A percentile compares a stretch with the other conserved stretches of the same genome.
Evolutionary conservation across 1,140 invertebrate genomes (phyloP).

Genomic region (Latrodectus geometricus): DNA sequence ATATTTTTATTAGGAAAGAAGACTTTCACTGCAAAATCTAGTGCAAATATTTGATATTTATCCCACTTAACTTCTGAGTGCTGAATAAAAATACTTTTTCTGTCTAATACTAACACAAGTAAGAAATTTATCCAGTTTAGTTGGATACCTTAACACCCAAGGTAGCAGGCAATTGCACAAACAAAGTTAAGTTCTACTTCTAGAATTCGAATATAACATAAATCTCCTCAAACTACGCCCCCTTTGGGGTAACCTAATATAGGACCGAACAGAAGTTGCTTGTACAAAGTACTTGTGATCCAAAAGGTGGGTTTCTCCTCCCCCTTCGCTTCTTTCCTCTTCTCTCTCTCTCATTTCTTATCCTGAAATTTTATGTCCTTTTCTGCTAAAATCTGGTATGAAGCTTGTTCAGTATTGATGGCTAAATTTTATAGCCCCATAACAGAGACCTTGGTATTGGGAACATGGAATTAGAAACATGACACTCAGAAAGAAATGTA

Average conservation of each 20-base stretch:
- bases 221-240: slow-evolving; percentile 44
- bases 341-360: slow-evolving; percentile 28
- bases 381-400: slow-evolving; percentile 37
- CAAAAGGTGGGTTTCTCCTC: slow-evolving; percentile 11
- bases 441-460: slow-evolving; percentile 29
- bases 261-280: slow-evolving; percentile 28
- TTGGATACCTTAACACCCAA: background rate
- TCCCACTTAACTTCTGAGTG: background rate
- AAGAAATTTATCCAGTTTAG: background rate
- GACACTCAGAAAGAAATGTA: slow-evolving; percentile 36
- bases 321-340: background rate
- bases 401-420: slow-evolving; percentile 55
- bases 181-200: slow-evolving; percentile 51
- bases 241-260: slow-evolving; percentile 49
- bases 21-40: too few species aligned
- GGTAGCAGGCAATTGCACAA: slow-evolving; percentile 40
- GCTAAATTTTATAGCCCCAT: slow-evolving; percentile 44
- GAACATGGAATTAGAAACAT: slow-evolving; percentile 51
- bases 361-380: slow-evolving; percentile 50
- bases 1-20: too few species aligned
- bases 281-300: slow-evolving; percentile 38
- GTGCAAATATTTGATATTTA: too few species aligned
- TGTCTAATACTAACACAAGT: background rate
- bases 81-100: background rate
- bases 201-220: slow-evolving; percentile 47